Percentiles rank a stretch among this genome's conserved stretches.
These are phyloP conservation scores for Aphelenchoides fujianensis DNA, from an alignment of 1,140 invertebrate species.

Conservation along the genomic window DNA sequence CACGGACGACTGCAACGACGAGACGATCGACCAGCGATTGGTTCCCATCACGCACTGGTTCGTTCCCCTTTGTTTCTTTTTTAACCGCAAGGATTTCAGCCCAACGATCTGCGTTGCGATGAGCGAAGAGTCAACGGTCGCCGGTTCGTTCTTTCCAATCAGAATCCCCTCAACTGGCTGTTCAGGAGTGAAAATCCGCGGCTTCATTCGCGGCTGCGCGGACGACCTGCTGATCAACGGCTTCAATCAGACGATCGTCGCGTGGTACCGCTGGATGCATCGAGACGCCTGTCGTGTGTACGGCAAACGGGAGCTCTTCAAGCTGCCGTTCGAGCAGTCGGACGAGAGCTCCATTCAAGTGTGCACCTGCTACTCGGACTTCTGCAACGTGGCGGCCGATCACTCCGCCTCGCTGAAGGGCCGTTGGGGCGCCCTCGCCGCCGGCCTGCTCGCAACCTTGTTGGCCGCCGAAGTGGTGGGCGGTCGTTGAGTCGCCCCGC, in stretches of 20 bases:
- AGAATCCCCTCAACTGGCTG: not conserved
- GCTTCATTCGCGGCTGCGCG: constrained; percentile 44
- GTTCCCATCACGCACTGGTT: constrained; percentile 26
- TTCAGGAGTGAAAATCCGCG: constrained; percentile 43
- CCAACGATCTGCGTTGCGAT: constrained; percentile 43
- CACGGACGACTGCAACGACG: constrained; percentile 43
- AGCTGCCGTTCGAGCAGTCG: constrained; percentile 31
- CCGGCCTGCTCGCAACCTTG: not conserved
- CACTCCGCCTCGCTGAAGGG: not conserved
- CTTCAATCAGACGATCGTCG: constrained; percentile 46
- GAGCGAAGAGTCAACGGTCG: constrained; percentile 41
- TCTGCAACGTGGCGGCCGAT: constrained; percentile 33
- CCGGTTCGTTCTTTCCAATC: constrained; percentile 20
- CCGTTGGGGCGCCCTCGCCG: not conserved
- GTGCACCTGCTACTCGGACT: constrained; percentile 43
- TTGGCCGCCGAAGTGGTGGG: not conserved
- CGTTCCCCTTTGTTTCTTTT: not conserved
- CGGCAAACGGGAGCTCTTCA: constrained; percentile 43
- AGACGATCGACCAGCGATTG: constrained; percentile 17
- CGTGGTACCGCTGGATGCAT: constrained; percentile 47
- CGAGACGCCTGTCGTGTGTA: constrained; percentile 37
- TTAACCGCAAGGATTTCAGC: constrained; percentile 2
- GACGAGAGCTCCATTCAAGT: constrained; percentile 37
- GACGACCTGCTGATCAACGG: constrained; percentile 43
- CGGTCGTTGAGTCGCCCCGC: not conserved